Evolutionary conservation across 1,140 invertebrate genomes (phyloP).

Genomic region (Condylostylus longicornis): DNA sequence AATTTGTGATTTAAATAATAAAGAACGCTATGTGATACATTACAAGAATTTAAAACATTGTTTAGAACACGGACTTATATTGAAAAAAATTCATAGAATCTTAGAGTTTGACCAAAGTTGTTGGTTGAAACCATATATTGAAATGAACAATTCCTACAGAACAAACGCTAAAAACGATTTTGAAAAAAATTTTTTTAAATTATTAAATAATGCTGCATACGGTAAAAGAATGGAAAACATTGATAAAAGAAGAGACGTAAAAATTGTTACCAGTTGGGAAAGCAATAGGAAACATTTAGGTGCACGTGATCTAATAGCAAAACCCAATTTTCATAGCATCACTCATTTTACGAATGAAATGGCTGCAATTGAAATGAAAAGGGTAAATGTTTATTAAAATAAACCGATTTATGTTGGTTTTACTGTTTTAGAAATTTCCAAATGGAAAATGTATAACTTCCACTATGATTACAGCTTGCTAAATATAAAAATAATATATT

Average conservation of each 20-base stretch:
- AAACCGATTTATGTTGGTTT: slow-evolving; percentile 33
- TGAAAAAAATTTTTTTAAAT: slow-evolving; percentile 38
- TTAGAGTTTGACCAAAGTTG: slow-evolving; percentile 36
- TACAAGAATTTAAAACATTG: slow-evolving; percentile 36
- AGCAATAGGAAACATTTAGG: slow-evolving; percentile 18
- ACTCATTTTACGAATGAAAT: slow-evolving; percentile 28
- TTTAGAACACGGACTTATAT: slow-evolving; percentile 30
- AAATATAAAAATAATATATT: slow-evolving; percentile 18
- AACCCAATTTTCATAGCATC: slow-evolving; percentile 28
- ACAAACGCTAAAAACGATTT: slow-evolving; percentile 30
- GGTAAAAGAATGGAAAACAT: slow-evolving; percentile 38
- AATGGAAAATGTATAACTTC: slow-evolving; percentile 27
- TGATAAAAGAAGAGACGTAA: slow-evolving; percentile 31
- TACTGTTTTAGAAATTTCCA: slow-evolving; percentile 29
- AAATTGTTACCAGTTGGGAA: slow-evolving; percentile 25
- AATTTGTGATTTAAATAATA: slow-evolving; percentile 24
- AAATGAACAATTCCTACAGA: slow-evolving; percentile 31
- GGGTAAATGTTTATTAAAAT: slow-evolving; percentile 22
- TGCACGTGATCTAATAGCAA: slow-evolving; percentile 23
- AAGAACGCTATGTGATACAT: slow-evolving; percentile 36
- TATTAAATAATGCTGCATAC: slow-evolving; percentile 35
- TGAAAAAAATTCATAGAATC: slow-evolving; percentile 36
- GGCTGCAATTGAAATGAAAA: slow-evolving; percentile 25
- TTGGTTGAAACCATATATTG: slow-evolving; percentile 35
- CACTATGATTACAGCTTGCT: slow-evolving; percentile 16